A percentile compares a stretch with the other conserved stretches of the same genome.
These are phyloP conservation scores for Pimephales promelas DNA, from an alignment of 2,113 vertebrate genomes.

Conservation along the genomic window DNA sequence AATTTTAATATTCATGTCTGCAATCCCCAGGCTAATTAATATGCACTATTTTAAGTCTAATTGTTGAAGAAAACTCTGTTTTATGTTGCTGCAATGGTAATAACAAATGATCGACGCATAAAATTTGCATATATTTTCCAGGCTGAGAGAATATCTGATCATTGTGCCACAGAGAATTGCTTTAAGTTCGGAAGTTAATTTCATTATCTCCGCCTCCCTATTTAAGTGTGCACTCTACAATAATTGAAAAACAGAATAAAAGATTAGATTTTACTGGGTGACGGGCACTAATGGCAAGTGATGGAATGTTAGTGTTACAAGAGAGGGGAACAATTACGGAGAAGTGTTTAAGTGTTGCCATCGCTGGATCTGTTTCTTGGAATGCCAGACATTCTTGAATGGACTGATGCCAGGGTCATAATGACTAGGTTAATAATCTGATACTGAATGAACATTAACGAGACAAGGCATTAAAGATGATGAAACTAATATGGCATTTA, in stretches of 20 bases:
- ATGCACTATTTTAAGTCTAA: constrained; percentile 87
- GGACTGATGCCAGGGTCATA: neutral
- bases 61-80: constrained; percentile 90
- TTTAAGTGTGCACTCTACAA: constrained; percentile 89
- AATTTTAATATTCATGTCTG: constrained; percentile 77
- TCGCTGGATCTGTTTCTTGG: neutral
- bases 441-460: neutral
- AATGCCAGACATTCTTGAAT: no score
- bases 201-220: constrained; percentile 89
- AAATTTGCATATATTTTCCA: constrained; percentile 96
- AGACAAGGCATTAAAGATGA: neutral
- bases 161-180: constrained; percentile 92
- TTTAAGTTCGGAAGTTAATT: constrained; percentile 94
- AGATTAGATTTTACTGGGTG: constrained; percentile 85
- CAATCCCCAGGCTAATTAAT: constrained; percentile 88
- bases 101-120: constrained; percentile 94
- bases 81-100: constrained; percentile 87
- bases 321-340: constrained; percentile 47
- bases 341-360: constrained; percentile 30
- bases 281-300: constrained; percentile 85
- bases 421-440: constrained; percentile 9
- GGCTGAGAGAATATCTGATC: constrained; percentile 90
- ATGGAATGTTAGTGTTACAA: constrained; percentile 74
- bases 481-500: neutral
- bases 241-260: constrained; percentile 88